Percentiles rank a stretch among this genome's conserved stretches.
phyloP scores from a whole-genome alignment of 1,140 invertebrate species.

The Caerostris extrusa region DNA sequence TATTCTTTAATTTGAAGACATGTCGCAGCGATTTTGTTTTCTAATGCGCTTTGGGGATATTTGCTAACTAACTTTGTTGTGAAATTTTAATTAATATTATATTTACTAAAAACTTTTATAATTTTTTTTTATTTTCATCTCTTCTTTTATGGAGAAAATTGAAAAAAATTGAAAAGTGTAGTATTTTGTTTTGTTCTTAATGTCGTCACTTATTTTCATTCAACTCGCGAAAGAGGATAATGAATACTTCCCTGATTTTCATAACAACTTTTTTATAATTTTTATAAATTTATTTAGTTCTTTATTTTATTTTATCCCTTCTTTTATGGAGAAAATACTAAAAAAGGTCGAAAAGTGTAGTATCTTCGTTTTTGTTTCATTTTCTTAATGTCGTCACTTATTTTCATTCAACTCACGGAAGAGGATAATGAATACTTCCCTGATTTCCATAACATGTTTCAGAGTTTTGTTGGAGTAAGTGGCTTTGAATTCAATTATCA shows the following conservation, averaged over 20 bases:
- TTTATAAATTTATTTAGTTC: too few relatives aligned
- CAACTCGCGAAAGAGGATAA: not conserved
- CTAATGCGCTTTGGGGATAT: too few relatives aligned
- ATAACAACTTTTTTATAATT: too few relatives aligned
- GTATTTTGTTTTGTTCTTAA: slow-evolving; percentile 28
- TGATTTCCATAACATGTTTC: not conserved
- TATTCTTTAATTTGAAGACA: too few relatives aligned
- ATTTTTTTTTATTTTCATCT: not conserved
- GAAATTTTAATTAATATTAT: too few relatives aligned
- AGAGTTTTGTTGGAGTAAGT: not conserved
- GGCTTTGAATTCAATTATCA: not conserved
- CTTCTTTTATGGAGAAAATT: not conserved
- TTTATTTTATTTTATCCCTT: not conserved
- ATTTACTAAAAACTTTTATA: too few relatives aligned
- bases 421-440: not conserved
- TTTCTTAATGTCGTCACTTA: slow-evolving; percentile 24
- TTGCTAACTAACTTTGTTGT: too few relatives aligned
- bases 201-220: slow-evolving; percentile 33
- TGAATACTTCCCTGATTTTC: slow-evolving; percentile 1
- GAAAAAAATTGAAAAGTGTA: not conserved
- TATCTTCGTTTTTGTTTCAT: slow-evolving; percentile 41
- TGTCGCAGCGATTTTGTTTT: too few relatives aligned
- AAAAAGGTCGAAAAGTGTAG: slow-evolving; percentile 9
- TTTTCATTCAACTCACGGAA: not conserved
- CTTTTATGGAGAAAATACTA: not conserved